These are phyloP conservation scores for Anastrepha ludens DNA, from an alignment of 1,140 invertebrate genomes.

Conservation along the genomic window DNA sequence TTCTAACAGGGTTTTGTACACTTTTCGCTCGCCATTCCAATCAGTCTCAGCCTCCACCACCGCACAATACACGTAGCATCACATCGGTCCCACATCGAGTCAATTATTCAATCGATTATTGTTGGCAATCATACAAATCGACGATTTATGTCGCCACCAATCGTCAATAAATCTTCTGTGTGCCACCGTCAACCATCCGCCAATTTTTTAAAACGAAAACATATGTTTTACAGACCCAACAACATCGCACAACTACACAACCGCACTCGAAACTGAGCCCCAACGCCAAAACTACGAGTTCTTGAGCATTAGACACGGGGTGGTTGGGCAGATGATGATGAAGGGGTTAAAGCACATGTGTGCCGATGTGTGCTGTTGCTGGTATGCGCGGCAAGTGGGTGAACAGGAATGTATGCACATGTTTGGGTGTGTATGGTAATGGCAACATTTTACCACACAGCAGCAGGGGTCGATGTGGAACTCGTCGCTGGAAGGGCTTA, in stretches of 20 bases:
- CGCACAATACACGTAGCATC: background rate
- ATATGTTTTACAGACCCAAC: constrained; percentile 16
- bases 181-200: constrained; percentile 4
- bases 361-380: background rate
- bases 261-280: too few relatives aligned
- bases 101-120: constrained; percentile 55
- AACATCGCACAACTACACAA: background rate
- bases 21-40: background rate
- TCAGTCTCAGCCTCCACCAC: background rate
- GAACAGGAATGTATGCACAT: background rate
- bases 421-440: background rate
- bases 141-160: constrained; percentile 50
- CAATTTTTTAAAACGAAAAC: constrained; percentile 36
- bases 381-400: background rate
- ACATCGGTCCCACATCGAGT: constrained; percentile 1
- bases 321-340: background rate
- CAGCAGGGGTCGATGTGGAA: background rate
- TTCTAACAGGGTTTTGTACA: background rate
- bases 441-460: background rate
- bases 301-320: background rate
- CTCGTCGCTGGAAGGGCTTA: background rate
- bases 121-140: constrained; percentile 55
- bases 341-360: constrained; percentile 32
- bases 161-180: constrained; percentile 46
- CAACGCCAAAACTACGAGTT: background rate